Base-by-base conservation (phyloP, 2,113 vertebrate genomes). In the Barbus barbus region DNA sequence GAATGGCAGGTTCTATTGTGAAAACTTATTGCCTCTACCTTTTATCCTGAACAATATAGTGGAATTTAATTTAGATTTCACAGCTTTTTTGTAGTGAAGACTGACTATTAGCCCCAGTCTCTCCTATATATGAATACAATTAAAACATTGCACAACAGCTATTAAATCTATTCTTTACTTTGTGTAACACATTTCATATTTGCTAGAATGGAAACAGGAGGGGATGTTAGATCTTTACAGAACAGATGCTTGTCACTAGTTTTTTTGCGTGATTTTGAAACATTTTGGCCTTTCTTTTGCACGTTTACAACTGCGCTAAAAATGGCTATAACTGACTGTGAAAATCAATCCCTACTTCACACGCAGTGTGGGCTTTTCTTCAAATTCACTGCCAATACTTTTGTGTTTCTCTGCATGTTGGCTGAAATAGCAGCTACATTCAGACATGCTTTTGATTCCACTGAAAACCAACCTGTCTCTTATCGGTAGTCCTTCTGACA, bases 291-390 rank as follows among this genome's bases (percentile, higher is more conserved):
- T 6, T 46, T 81, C 69, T 67, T 67, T 33, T 77, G 28, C 78
- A 51, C 41, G 33, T 67, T 81, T 80, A 87, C 79, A 77, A 69
- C 77, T 78, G 56, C 53, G 20, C 78, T 26, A 74, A 69, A 83
- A 76, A 84, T 60, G 67, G 56, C 78, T 87, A 65, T 82, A 85
- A 85, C 53, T 80, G 78, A 58, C 84, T 81, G 31, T 38, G 83
- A 81, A 81, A 85, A 85, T 80, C 77, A 85, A 85, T 85, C 53
- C 53, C 46, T 80, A 18, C 14, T 71, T 72, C 78, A 16, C 56
- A 38, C 56, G 26, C 78, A 81, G 24, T 74, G 31, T 48, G 12
- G 8, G 0, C 22, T 65, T 74, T 81, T 51, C 56, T 53, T 31
- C 83, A 63, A 72, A 81, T 14, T 41, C 46, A 22, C 67, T 24